Evolutionary conservation across 2,797 vertebrate species (phyloP).

Genomic region (Tympanoctomys barrerae): DNA sequence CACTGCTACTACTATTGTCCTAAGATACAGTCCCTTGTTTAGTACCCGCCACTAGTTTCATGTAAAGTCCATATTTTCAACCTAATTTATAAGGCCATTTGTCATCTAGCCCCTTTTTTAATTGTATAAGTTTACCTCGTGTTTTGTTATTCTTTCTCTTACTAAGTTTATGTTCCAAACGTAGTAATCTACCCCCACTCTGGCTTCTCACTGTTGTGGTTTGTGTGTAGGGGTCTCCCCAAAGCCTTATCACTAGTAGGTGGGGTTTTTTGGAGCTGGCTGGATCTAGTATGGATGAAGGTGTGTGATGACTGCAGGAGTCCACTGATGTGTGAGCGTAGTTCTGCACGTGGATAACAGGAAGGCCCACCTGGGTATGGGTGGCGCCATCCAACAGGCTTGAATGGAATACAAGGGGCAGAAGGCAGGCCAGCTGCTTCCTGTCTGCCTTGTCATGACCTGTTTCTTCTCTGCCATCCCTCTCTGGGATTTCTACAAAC

Average conservation of each 20-base stretch:
- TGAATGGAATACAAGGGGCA: background rate
- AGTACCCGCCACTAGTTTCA: background rate
- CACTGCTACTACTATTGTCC: background rate
- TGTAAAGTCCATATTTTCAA: background rate
- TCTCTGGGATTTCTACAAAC: background rate
- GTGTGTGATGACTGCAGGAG: background rate
- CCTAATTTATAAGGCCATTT: slow-evolving; percentile 5
- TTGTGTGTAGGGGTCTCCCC: background rate
- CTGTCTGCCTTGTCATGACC: background rate
- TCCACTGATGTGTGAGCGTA: background rate
- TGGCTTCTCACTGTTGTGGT: background rate
- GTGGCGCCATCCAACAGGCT: background rate
- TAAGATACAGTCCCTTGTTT: slow-evolving; percentile 20
- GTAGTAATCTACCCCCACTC: background rate
- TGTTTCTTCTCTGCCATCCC: background rate
- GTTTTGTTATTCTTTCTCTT: background rate
- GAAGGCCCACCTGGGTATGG: background rate
- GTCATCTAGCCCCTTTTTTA: slow-evolving; percentile 18
- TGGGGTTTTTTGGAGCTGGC: background rate
- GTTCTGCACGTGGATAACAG: background rate
- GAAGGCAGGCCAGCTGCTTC: background rate
- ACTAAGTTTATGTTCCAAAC: background rate
- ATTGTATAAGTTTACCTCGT: background rate
- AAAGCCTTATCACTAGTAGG: background rate
- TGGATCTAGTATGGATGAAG: background rate